Percentiles rank a stretch among this genome's conserved stretches.
Evolutionary conservation across 2,113 vertebrate genomes (phyloP).

Genomic region (Thamnaconus septentrionalis): DNA sequence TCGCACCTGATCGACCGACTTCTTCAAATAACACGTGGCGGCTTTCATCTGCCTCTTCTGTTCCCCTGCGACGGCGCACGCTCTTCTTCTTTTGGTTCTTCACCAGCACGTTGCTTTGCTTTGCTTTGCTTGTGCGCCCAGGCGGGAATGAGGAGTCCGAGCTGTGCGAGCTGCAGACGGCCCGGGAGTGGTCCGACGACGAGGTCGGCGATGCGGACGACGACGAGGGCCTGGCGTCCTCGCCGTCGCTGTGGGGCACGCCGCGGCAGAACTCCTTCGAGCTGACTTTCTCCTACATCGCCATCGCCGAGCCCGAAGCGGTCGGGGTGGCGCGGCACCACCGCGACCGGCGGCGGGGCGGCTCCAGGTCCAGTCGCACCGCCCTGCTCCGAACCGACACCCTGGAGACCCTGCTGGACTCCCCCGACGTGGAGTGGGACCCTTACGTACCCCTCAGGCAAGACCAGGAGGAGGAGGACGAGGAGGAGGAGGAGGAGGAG

Average conservation of each 20-base stretch:
- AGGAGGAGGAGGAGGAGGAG: slow-evolving; percentile 33
- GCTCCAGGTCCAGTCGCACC: slow-evolving; percentile 51
- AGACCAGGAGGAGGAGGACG: slow-evolving; percentile 32
- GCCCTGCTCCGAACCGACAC: slow-evolving; percentile 72
- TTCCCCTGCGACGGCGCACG: slow-evolving; percentile 5
- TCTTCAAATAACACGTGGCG: slow-evolving; percentile 15
- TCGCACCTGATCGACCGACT: slow-evolving; percentile 1
- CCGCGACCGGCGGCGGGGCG: slow-evolving; percentile 61
- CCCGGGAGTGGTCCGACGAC: slow-evolving; percentile 87
- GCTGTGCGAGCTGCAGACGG: slow-evolving; percentile 84
- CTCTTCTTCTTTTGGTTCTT: background rate
- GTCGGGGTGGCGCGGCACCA: slow-evolving; percentile 62
- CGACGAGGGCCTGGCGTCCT: slow-evolving; percentile 72
- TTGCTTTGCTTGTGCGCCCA: slow-evolving; percentile 41
- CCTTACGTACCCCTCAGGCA: slow-evolving; percentile 52
- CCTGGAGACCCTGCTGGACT: slow-evolving; percentile 71
- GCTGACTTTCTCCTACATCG: slow-evolving; percentile 88
- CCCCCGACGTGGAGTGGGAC: slow-evolving; percentile 73
- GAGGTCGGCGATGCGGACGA: slow-evolving; percentile 76
- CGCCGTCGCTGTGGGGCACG: slow-evolving; percentile 82
- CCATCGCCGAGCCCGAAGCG: slow-evolving; percentile 76
- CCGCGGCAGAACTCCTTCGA: slow-evolving; percentile 80
- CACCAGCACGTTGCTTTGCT: background rate
- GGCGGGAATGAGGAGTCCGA: slow-evolving; percentile 89
- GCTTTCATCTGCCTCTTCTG: slow-evolving; percentile 21